Percentiles rank a stretch among this genome's conserved stretches.
Evolutionary conservation across 2,888 invertebrate species (phyloP).

Genomic region (Limnephilus rhombicus): DNA sequence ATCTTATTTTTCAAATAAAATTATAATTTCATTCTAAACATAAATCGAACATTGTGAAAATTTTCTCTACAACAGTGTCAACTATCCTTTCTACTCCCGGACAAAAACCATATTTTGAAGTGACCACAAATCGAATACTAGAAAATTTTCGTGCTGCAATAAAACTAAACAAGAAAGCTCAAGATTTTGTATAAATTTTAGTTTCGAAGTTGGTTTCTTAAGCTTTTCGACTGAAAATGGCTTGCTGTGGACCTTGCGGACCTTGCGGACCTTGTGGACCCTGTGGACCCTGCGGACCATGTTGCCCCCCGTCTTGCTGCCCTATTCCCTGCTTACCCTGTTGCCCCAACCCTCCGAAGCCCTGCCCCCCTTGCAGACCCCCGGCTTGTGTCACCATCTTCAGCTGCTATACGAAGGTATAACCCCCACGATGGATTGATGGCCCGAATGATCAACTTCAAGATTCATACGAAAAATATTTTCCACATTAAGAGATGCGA

Average conservation of each 20-base stretch:
- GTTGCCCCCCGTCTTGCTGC: slow-evolving; percentile 51
- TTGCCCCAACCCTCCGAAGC: slow-evolving; percentile 53
- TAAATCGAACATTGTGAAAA: background rate
- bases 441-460: background rate
- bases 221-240: background rate
- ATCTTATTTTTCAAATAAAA: background rate
- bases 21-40: background rate
- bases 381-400: slow-evolving; percentile 45
- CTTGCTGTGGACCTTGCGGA: background rate
- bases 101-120: background rate
- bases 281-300: slow-evolving; percentile 34
- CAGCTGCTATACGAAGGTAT: slow-evolving; percentile 50
- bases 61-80: background rate
- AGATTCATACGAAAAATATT: background rate
- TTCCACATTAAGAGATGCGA: background rate
- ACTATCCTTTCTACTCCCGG: background rate
- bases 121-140: background rate
- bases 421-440: background rate
- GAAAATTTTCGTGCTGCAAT: background rate
- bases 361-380: slow-evolving; percentile 45
- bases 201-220: background rate
- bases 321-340: slow-evolving; percentile 51
- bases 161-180: background rate
- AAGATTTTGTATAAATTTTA: background rate
- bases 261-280: background rate